Conservation (phyloP, 2,113 vertebrate species). For the Gopherus flavomarginatus region DNA sequence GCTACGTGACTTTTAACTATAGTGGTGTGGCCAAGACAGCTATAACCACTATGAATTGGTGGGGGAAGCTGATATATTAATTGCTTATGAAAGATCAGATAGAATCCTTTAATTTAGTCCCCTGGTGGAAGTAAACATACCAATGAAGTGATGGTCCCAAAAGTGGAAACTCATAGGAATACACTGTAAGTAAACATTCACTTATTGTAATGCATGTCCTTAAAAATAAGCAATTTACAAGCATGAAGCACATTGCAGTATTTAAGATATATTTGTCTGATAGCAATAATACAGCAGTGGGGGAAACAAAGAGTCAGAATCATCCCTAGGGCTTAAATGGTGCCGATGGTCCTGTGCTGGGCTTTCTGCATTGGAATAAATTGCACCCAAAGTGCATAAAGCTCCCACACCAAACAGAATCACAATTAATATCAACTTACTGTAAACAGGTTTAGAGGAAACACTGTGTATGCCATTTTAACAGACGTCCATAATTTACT, state of each 20-base stretch:
- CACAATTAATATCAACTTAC: background rate
- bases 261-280: too few species aligned
- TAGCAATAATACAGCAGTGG: background rate
- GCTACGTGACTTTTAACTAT: background rate
- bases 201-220: background rate
- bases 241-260: background rate
- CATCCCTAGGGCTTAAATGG: background rate
- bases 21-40: background rate
- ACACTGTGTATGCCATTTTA: background rate
- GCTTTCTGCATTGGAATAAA: too few species aligned
- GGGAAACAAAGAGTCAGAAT: background rate
- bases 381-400: background rate
- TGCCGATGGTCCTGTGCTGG: fast-evolving
- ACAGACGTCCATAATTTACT: fast-evolving
- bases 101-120: background rate
- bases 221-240: background rate
- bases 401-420: background rate
- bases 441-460: background rate
- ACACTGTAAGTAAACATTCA: fast-evolving
- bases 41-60: fast-evolving
- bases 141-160: background rate
- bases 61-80: background rate
- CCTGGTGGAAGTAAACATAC: background rate
- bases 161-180: background rate
- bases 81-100: background rate